phyloP scores from a whole-genome alignment of 2,113 vertebrate genomes.

The Chelonoidis abingdonii region DNA sequence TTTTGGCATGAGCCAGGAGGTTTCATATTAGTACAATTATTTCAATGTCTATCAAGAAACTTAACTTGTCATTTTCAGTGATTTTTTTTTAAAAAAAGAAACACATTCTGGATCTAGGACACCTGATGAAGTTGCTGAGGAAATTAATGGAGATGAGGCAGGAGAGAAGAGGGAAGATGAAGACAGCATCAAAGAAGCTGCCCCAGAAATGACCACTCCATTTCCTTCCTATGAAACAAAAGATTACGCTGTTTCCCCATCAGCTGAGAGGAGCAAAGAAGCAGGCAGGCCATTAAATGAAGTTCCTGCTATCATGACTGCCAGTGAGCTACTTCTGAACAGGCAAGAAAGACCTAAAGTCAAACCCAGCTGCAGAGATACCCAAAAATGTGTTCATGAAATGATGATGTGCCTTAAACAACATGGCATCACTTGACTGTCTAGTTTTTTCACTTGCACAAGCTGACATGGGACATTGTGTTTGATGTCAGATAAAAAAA shows the following conservation, averaged over 20 bases:
- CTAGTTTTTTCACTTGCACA: neutral
- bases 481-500: neutral
- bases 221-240: neutral
- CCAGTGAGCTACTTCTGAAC: conserved; percentile 79
- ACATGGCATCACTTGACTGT: neutral
- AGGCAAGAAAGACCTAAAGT: conserved; percentile 71
- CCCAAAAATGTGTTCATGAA: accelerated
- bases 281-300: conserved; percentile 57
- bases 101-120: neutral
- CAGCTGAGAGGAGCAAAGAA: neutral
- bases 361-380: neutral
- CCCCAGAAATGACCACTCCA: neutral
- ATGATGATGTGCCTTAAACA: neutral
- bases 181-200: neutral
- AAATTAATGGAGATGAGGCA: neutral
- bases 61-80: neutral
- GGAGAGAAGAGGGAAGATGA: neutral
- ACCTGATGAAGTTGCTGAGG: neutral
- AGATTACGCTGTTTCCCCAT: neutral
- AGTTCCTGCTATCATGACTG: conserved; percentile 73
- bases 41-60: accelerated
- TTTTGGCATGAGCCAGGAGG: neutral
- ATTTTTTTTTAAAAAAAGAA: neutral
- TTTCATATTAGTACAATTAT: neutral
- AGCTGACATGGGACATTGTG: accelerated